Percentiles rank a stretch among this genome's conserved stretches.
Evolutionary conservation across 2,113 vertebrate species (phyloP).

Genomic region (Lucifuga dentata): DNA sequence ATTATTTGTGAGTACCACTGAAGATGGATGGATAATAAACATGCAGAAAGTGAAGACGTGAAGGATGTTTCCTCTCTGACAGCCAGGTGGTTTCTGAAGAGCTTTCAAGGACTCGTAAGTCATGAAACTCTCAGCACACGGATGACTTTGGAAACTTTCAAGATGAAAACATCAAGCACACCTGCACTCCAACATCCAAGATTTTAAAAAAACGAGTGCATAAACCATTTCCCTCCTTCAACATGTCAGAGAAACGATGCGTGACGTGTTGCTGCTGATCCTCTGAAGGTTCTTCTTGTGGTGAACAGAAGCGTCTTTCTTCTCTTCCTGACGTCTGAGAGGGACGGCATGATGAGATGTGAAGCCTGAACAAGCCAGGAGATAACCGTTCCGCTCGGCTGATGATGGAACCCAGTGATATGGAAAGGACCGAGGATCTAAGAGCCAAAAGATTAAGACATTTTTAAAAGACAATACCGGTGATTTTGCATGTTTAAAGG

Average conservation of each 20-base stretch:
- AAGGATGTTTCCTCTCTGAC: not conserved
- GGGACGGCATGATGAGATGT: conserved; percentile 1
- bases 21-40: too few species aligned
- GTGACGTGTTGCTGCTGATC: not conserved
- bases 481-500: too few species aligned
- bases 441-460: too few species aligned
- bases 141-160: too few species aligned
- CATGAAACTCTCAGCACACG: not conserved
- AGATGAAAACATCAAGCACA: not conserved
- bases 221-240: not conserved
- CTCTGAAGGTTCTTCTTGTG: not conserved
- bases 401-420: conserved; percentile 1
- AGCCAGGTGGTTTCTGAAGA: not conserved
- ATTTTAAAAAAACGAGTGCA: conserved; percentile 10
- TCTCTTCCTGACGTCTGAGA: not conserved
- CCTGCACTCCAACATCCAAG: conserved; percentile 6
- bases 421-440: not conserved
- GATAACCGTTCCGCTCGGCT: conserved; percentile 35
- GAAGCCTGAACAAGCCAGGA: conserved; percentile 42
- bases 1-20: too few species aligned
- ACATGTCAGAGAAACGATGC: conserved; percentile 12
- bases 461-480: too few species aligned
- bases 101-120: not conserved
- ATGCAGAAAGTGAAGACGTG: not conserved
- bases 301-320: not conserved